Evolutionary conservation across 2,113 vertebrate species (phyloP).

Genomic region (Cyanoderma ruficeps): DNA sequence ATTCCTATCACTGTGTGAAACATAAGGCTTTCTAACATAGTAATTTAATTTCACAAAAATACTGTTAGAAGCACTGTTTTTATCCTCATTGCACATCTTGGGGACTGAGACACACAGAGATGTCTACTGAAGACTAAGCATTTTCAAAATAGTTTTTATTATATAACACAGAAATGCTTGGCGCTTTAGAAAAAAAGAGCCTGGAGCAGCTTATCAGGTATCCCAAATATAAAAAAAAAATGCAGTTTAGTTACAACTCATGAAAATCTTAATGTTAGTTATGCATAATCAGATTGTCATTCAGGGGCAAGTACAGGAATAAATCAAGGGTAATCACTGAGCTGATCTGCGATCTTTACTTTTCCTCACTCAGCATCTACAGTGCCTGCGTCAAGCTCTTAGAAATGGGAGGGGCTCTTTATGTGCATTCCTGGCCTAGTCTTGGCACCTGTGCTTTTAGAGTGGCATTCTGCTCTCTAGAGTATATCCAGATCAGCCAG

Average conservation of each 20-base stretch:
- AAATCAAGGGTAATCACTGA: not conserved
- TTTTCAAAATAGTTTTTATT: not conserved
- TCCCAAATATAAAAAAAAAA: not conserved
- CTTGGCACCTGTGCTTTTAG: not conserved
- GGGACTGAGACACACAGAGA: not conserved
- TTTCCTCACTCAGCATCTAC: not conserved
- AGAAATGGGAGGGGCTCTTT: not conserved
- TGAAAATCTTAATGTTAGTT: not conserved
- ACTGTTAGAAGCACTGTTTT: not conserved
- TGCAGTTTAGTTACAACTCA: not conserved
- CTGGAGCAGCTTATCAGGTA: not conserved
- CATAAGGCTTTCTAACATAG: not conserved
- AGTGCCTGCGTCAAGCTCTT: not conserved
- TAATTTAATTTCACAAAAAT: not conserved
- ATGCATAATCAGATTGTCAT: not conserved
- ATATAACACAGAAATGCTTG: not conserved
- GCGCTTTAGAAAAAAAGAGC: not conserved
- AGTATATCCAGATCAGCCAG: not conserved
- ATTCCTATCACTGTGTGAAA: not conserved
- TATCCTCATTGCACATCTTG: not conserved
- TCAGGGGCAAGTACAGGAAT: not conserved
- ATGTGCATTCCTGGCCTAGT: no score
- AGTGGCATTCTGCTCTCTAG: not conserved
- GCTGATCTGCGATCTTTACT: not conserved
- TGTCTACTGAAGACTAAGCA: not conserved